Percentiles rank a stretch among this genome's conserved stretches.
Evolutionary conservation across 2,888 invertebrate species (phyloP).

Genomic region (Artemia sinica): DNA sequence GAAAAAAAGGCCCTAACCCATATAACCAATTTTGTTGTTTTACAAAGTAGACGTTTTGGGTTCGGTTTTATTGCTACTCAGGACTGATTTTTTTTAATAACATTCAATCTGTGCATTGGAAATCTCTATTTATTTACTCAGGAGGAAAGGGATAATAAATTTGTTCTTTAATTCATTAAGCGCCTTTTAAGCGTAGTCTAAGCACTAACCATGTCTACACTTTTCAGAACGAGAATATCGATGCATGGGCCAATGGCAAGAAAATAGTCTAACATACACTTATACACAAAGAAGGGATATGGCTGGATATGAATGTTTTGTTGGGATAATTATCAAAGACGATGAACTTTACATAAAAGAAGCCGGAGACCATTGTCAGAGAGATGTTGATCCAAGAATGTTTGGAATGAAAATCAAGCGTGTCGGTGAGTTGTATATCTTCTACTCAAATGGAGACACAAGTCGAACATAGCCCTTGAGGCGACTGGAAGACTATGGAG

Average conservation of each 20-base stretch:
- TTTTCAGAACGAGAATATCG: conserved; percentile 43
- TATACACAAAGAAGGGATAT: conserved; percentile 46
- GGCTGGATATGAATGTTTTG: conserved; percentile 45
- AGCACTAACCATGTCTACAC: conserved; percentile 2
- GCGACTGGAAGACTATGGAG: not conserved
- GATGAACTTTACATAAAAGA: conserved; percentile 46
- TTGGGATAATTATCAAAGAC: conserved; percentile 41
- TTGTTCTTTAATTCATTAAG: too few relatives aligned
- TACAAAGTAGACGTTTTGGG: too few relatives aligned
- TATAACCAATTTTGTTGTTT: too few relatives aligned
- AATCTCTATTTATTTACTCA: too few relatives aligned
- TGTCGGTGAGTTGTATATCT: conserved; percentile 25
- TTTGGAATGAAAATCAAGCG: conserved; percentile 44
- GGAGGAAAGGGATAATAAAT: too few relatives aligned
- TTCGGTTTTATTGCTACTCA: too few relatives aligned
- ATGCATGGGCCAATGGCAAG: conserved; percentile 48
- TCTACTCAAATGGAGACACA: not conserved
- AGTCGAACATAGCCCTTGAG: not conserved
- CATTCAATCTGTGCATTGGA: too few relatives aligned
- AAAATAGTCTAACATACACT: conserved; percentile 43
- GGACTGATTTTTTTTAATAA: too few relatives aligned
- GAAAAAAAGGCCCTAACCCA: too few relatives aligned
- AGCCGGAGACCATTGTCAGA: conserved; percentile 46
- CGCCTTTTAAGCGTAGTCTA: not conserved
- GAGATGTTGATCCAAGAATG: conserved; percentile 40